phyloP scores from a whole-genome alignment of 2,797 vertebrate genomes.

The Rhyacichthys aspro region DNA sequence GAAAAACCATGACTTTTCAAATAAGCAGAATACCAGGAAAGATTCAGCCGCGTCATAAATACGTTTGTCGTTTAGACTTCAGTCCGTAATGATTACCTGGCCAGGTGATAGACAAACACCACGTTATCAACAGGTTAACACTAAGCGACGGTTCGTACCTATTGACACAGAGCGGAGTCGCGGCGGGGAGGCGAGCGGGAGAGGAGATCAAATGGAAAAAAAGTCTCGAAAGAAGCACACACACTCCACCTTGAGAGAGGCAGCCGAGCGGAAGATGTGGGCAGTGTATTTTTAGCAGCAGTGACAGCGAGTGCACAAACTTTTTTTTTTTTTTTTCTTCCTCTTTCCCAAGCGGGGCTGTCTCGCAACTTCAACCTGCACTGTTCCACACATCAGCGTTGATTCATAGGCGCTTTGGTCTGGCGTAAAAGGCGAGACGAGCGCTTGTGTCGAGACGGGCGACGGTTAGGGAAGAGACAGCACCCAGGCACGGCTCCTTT shows the following conservation, averaged over 20 bases:
- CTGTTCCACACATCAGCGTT: slow-evolving; percentile 66
- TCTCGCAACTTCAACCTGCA: slow-evolving; percentile 69
- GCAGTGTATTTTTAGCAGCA: slow-evolving; percentile 78
- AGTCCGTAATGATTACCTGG: not conserved
- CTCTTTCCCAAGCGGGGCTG: slow-evolving; percentile 54
- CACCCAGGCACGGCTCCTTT: slow-evolving; percentile 65
- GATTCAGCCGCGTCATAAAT: not conserved
- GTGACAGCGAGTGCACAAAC: slow-evolving; percentile 71
- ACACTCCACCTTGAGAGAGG: slow-evolving; percentile 51
- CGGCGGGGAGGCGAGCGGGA: not conserved
- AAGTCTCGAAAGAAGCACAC: slow-evolving; percentile 58
- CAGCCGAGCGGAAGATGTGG: slow-evolving; percentile 65
- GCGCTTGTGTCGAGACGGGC: slow-evolving; percentile 70
- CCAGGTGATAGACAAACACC: not conserved
- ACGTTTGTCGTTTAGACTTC: too few species aligned
- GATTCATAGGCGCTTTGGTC: slow-evolving; percentile 71
- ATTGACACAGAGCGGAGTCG: not conserved
- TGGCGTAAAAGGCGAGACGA: slow-evolving; percentile 65
- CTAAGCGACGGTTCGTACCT: slow-evolving; percentile 4
- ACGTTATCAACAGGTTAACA: slow-evolving; percentile 44
- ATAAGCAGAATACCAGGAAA: too few species aligned
- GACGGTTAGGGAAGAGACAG: slow-evolving; percentile 75
- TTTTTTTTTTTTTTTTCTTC: slow-evolving; percentile 19
- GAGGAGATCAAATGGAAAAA: slow-evolving; percentile 54
- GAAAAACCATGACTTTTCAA: too few species aligned